Evolutionary conservation across 1,140 invertebrate species (phyloP).

Genomic region (Ceratina calcarata): DNA sequence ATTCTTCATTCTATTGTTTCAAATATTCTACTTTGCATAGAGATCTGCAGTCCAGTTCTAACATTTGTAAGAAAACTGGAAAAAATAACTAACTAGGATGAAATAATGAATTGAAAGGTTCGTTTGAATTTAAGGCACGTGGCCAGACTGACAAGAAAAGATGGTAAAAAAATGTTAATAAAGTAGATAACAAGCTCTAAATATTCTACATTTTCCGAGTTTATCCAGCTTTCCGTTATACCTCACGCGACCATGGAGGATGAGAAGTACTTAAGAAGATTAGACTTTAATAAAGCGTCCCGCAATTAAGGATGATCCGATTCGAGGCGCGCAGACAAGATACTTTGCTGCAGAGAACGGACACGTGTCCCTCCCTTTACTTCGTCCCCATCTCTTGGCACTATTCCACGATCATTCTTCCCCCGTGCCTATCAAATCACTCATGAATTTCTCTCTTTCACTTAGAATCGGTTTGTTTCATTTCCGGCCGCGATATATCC

Average conservation of each 20-base stretch:
- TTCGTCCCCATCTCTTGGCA: background rate
- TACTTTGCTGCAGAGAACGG: background rate
- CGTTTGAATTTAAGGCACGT: too few relatives aligned
- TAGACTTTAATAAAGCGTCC: slow-evolving; percentile 21
- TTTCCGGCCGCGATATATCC: background rate
- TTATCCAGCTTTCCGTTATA: background rate
- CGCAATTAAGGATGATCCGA: slow-evolving; percentile 28
- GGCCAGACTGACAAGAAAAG: too few relatives aligned
- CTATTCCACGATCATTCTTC: background rate
- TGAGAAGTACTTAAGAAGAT: background rate
- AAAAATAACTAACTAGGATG: too few relatives aligned
- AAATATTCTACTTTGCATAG: too few relatives aligned
- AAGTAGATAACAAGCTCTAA: too few relatives aligned
- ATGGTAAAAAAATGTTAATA: too few relatives aligned
- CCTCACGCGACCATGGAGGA: background rate
- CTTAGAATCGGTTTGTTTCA: background rate
- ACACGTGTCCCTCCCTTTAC: background rate
- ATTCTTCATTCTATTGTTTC: too few relatives aligned
- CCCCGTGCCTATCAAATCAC: background rate
- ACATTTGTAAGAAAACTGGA: too few relatives aligned
- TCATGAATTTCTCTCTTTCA: background rate
- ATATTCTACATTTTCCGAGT: background rate
- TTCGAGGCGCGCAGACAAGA: background rate
- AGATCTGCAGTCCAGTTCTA: too few relatives aligned
- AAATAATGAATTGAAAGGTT: too few relatives aligned